phyloP scores from a whole-genome alignment of 2,888 invertebrate species.

The Aporophyla lueneburgensis region DNA sequence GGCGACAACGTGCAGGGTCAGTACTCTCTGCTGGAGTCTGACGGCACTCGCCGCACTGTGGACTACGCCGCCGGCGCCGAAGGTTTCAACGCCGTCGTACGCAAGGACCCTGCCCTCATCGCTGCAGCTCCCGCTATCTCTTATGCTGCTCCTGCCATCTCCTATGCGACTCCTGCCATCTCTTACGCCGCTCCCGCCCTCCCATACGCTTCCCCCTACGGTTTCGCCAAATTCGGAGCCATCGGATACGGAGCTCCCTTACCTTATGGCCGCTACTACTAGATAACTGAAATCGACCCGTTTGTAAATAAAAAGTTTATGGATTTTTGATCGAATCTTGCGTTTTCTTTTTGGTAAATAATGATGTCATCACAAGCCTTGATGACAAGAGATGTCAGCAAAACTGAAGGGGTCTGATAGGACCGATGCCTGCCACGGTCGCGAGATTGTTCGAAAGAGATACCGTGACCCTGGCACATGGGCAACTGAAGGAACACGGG shows the following conservation, averaged over 20 bases:
- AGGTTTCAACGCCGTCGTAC: conserved; percentile 90
- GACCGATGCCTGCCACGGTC: no score
- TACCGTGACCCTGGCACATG: no score
- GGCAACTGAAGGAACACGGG: no score
- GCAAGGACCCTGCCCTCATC: conserved; percentile 82
- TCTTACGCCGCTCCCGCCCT: conserved; percentile 27
- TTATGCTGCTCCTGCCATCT: conserved; percentile 60
- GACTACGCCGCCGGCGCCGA: conserved; percentile 89
- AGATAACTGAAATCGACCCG: conserved; percentile 10
- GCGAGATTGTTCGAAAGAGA: no score
- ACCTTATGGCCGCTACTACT: conserved; percentile 67
- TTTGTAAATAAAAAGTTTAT: conserved; percentile 64
- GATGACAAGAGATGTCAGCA: no score
- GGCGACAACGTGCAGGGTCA: conserved; percentile 74
- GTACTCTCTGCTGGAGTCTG: conserved; percentile 86
- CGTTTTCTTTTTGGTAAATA: conserved; percentile 17
- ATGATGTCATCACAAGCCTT: not conserved
- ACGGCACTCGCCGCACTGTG: conserved; percentile 88
- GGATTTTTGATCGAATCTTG: conserved; percentile 27
- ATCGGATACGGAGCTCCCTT: conserved; percentile 60
- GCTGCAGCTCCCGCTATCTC: conserved; percentile 64
- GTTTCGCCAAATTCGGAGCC: conserved; percentile 46
- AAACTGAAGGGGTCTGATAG: no score
- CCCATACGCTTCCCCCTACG: conserved; percentile 39
- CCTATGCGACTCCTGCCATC: conserved; percentile 61